Percentiles rank a stretch among this genome's conserved stretches.
Conservation (phyloP, 2,888 invertebrate species). For the Quadriops clusia region DNA sequence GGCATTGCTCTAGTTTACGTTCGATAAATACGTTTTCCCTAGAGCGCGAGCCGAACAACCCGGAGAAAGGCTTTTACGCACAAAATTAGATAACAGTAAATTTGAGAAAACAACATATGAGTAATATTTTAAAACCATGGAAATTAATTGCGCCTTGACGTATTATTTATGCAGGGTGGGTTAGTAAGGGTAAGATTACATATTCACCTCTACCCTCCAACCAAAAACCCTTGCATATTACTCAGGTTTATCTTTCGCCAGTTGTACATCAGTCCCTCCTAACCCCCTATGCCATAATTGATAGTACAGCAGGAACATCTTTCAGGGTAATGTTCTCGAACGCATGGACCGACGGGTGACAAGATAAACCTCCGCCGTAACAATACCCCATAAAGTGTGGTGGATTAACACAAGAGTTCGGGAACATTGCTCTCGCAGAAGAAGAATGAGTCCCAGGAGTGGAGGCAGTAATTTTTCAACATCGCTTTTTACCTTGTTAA, state of each 20-base stretch:
- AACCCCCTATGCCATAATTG: too few relatives aligned
- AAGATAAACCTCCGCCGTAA: constrained; percentile 2
- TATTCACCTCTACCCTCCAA: too few relatives aligned
- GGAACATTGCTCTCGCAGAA: neutral
- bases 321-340: constrained; percentile 2
- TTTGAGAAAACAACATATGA: too few relatives aligned
- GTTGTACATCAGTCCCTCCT: too few relatives aligned
- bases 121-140: neutral
- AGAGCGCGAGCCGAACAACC: too few relatives aligned
- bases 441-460: constrained; percentile 4
- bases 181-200: neutral
- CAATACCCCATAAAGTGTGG: neutral
- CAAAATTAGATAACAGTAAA: too few relatives aligned
- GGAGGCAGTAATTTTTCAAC: constrained; percentile 10
- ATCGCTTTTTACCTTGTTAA: constrained; percentile 11
- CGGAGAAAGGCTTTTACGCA: too few relatives aligned
- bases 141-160: constrained; percentile 1
- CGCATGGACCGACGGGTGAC: constrained; percentile 1
- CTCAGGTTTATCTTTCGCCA: constrained; percentile 2
- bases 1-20: too few relatives aligned
- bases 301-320: constrained; percentile 1
- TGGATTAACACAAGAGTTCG: neutral
- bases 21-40: too few relatives aligned
- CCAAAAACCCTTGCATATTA: constrained; percentile 1
- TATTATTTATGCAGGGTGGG: constrained; percentile 2